Base-by-base conservation (phyloP, 1,140 invertebrate genomes). In the Drosophila nasuta region DNA sequence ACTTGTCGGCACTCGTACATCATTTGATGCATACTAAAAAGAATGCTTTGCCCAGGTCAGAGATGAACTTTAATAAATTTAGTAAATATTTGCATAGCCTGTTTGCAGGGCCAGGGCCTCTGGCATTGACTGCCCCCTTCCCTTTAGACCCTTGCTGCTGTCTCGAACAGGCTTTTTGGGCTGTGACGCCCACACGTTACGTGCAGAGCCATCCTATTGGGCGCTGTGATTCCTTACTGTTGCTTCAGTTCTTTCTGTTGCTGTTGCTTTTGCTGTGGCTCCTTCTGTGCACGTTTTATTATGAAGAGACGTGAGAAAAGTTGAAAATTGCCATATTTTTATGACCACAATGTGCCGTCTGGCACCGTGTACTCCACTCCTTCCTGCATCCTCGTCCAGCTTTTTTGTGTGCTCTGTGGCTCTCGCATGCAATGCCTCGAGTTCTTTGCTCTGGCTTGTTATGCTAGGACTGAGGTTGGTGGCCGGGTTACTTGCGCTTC, bases 311-410 rank as follows among this genome's bases (percentile, higher is more conserved):
- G 79, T 81, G 79, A 81, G 79, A 79, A 81, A 81, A 79, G 72
- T 79, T 81, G 76, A 81, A 81, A 81, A 81, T 81, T 81, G 79
- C 76, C 79, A 79, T 81, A 80, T 81, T 81, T 80, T 81, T 81
- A 81, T 81, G 76, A 79, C 79, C 79, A 68, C 79, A 81, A 79
- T 81, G 76, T 79, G 79, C 76, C 75, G 75, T 73, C 78, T 77
- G 75, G 62, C 48, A 20, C 33, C 28, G 54, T 38, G 49, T 62
- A 30, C 59, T 38, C 52, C 17, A 13, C 48, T 41, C 7, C 41
- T 4, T 60, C 48, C 49, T 51, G 4, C 17, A 4, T 49, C 48
- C 15, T 4, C 49, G 28, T 10, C 46, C 20, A 5, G 25, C 25
- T 33, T 7, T 28, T 28, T 45, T 35, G 43, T 46, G 4, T 35